Evolutionary conservation across 2,113 vertebrate genomes (phyloP).

Genomic region (Zosterops hypoxanthus): DNA sequence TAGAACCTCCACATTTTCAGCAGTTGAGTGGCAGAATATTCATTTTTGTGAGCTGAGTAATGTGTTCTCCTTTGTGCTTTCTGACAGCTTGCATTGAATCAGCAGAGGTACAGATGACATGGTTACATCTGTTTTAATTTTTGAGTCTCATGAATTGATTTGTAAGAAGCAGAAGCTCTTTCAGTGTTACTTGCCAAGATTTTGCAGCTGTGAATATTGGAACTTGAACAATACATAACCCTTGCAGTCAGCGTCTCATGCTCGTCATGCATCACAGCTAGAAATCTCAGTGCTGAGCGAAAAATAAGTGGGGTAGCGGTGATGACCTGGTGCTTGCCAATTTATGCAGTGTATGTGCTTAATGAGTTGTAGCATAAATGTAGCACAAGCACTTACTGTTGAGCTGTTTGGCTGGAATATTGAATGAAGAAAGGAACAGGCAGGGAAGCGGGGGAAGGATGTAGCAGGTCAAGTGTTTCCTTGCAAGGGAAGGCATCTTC

Average conservation of each 20-base stretch:
- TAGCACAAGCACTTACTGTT: neutral
- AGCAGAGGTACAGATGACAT: conserved; percentile 39
- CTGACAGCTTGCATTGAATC: neutral
- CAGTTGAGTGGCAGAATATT: neutral
- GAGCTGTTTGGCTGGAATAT: neutral
- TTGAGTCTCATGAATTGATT: neutral
- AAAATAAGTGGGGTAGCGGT: neutral
- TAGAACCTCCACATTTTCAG: neutral
- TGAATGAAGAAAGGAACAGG: conserved; percentile 15
- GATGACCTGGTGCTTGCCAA: neutral
- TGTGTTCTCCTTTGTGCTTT: conserved; percentile 9
- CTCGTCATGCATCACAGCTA: neutral
- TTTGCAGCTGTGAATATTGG: conserved; percentile 54
- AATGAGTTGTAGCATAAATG: neutral
- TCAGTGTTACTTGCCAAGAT: neutral
- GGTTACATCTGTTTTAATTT: conserved; percentile 6
- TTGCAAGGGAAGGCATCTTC: neutral
- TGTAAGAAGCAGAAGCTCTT: conserved; percentile 33
- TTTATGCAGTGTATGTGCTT: neutral
- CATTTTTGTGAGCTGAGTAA: conserved; percentile 29
- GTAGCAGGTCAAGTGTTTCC: neutral
- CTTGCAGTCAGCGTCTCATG: neutral
- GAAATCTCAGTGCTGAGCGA: neutral
- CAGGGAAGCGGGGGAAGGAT: neutral
- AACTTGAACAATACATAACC: neutral